phyloP scores from a whole-genome alignment of 2,113 vertebrate genomes.

The Lagopus muta region DNA sequence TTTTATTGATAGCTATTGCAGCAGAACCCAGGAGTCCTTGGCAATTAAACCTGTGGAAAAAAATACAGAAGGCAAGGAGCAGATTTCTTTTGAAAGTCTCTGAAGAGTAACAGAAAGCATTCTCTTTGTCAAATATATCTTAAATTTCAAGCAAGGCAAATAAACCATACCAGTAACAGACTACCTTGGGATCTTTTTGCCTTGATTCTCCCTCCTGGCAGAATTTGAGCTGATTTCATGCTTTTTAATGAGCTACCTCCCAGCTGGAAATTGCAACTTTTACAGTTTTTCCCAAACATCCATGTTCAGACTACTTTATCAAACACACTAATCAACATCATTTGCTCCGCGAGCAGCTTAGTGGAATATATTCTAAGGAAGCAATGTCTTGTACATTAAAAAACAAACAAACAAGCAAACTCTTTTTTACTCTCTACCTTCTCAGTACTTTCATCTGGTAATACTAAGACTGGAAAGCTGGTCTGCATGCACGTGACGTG shows the following conservation, averaged over 20 bases:
- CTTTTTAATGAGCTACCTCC: constrained; percentile 35
- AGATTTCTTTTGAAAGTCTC: constrained; percentile 10
- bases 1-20: neutral
- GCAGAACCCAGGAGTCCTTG: neutral
- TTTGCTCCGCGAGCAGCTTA: neutral
- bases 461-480: neutral
- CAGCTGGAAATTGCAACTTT: constrained; percentile 22
- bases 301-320: neutral
- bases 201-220: constrained; percentile 28
- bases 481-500: neutral
- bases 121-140: neutral
- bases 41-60: constrained; percentile 13
- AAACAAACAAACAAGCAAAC: neutral
- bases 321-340: neutral
- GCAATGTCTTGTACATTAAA: neutral
- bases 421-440: neutral
- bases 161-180: neutral
- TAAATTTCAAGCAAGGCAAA: constrained; percentile 36
- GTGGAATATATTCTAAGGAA: neutral
- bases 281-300: neutral
- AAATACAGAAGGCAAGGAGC: neutral
- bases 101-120: neutral
- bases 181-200: constrained; percentile 1
- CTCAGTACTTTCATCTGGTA: neutral
- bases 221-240: constrained; percentile 12